A percentile compares a stretch with the other conserved stretches of the same genome.
Conservation (phyloP, 2,113 vertebrate genomes). For the Aptenodytes patagonicus region DNA sequence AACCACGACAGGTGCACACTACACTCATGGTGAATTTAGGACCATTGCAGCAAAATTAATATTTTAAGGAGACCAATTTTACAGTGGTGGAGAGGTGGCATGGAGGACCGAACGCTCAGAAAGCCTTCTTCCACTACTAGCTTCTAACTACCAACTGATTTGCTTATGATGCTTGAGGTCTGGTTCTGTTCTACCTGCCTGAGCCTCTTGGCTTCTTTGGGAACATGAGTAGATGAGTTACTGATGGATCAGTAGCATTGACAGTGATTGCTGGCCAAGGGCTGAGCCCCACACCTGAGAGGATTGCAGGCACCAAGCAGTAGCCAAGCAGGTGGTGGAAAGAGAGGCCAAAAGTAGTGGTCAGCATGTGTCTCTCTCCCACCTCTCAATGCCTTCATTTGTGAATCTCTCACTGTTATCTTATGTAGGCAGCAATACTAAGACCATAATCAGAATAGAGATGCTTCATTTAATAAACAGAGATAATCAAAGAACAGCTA, state of each 20-base stretch:
- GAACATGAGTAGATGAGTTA: background rate
- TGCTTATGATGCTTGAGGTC: background rate
- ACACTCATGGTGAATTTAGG: background rate
- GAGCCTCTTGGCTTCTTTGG: background rate
- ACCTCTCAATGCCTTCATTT: background rate
- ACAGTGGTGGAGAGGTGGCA: background rate
- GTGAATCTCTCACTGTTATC: background rate
- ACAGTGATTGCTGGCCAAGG: background rate
- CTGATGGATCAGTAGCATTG: background rate
- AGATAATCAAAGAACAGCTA: background rate
- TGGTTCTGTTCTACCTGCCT: background rate
- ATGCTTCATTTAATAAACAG: background rate
- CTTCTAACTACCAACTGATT: background rate
- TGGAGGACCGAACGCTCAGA: background rate
- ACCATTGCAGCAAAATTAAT: fast-evolving
- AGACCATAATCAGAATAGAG: background rate
- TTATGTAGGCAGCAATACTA: background rate
- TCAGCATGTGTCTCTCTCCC: background rate
- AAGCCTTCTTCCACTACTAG: background rate
- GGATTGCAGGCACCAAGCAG: background rate
- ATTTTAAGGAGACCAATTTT: background rate
- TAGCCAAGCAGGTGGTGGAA: background rate
- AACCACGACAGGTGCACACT: background rate
- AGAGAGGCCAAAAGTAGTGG: background rate
- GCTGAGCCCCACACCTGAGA: background rate